A percentile compares a stretch with the other conserved stretches of the same genome.
Conservation (phyloP, 2,797 vertebrate species). For the Poeciliopsis paucimaculata region DNA sequence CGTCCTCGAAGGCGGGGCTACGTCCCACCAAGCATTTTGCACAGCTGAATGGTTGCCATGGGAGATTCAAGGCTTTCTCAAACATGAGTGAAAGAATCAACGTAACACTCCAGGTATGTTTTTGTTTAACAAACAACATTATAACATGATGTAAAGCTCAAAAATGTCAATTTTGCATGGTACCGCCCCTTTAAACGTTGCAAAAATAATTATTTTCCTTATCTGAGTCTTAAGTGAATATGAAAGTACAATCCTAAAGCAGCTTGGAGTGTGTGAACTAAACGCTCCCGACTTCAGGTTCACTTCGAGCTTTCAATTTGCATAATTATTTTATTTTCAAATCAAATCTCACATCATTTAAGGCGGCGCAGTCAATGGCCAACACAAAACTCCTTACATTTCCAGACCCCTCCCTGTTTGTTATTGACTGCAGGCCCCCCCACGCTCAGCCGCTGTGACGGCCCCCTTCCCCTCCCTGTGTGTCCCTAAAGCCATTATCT, state of each 20-base stretch:
- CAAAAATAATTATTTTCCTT: background rate
- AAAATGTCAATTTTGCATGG: too few relatives aligned
- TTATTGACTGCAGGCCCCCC: constrained; percentile 27
- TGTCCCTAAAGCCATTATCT: constrained; percentile 70
- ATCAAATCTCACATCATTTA: constrained; percentile 12
- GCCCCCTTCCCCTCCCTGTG: constrained; percentile 46
- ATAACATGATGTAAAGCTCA: too few relatives aligned
- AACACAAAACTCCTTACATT: background rate
- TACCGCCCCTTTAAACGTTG: background rate
- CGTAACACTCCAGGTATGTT: too few relatives aligned
- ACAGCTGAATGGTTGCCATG: too few relatives aligned
- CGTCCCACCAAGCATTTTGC: too few relatives aligned
- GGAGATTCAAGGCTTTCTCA: too few relatives aligned
- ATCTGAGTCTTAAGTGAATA: background rate
- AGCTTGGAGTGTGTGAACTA: constrained; percentile 1
- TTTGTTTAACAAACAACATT: too few relatives aligned
- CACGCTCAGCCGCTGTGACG: constrained; percentile 28
- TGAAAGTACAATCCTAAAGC: background rate
- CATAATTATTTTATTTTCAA: constrained; percentile 12
- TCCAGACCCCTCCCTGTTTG: constrained; percentile 3
- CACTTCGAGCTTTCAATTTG: background rate
- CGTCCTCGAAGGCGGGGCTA: too few relatives aligned
- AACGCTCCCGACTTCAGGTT: background rate
- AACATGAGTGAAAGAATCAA: too few relatives aligned
- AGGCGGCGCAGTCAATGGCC: background rate